Evolutionary conservation across 2,113 vertebrate genomes (phyloP).

Genomic region (Cyphomyrus discorhynchus): DNA sequence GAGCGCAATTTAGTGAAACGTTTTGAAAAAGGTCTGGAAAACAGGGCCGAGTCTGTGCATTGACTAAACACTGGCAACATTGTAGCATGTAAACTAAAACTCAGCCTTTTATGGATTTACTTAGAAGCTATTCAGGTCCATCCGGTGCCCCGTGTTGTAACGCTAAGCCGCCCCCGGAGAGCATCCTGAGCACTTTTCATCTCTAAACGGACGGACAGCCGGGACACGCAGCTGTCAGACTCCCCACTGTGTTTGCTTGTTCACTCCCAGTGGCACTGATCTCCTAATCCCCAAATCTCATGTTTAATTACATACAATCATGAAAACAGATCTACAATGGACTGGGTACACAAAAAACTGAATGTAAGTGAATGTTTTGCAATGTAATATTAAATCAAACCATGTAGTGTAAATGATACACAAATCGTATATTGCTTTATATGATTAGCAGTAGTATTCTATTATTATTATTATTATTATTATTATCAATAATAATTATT

Average conservation of each 20-base stretch:
- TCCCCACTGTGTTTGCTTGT: neutral
- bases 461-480: neutral
- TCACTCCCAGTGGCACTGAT: neutral
- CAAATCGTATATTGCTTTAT: neutral
- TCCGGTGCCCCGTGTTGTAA: neutral
- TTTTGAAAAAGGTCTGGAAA: conserved; percentile 14
- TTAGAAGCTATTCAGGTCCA: conserved; percentile 2
- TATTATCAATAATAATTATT: neutral
- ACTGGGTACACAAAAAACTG: neutral
- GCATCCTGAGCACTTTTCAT: neutral
- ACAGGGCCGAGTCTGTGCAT: neutral
- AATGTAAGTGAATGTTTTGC: neutral
- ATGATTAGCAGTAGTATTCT: neutral
- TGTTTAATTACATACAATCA: neutral
- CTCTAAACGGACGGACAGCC: neutral
- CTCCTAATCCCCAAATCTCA: neutral
- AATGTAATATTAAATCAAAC: neutral
- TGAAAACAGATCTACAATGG: neutral
- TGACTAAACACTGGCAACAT: conserved; percentile 4
- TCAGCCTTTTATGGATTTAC: conserved; percentile 12
- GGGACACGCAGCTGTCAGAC: neutral
- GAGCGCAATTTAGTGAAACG: conserved; percentile 16
- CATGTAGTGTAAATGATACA: neutral
- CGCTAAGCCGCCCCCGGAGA: neutral
- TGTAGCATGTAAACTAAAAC: neutral